These are phyloP conservation scores for Acanthosoma haemorrhoidale DNA, from an alignment of 2,888 invertebrate genomes.

Conservation along the genomic window DNA sequence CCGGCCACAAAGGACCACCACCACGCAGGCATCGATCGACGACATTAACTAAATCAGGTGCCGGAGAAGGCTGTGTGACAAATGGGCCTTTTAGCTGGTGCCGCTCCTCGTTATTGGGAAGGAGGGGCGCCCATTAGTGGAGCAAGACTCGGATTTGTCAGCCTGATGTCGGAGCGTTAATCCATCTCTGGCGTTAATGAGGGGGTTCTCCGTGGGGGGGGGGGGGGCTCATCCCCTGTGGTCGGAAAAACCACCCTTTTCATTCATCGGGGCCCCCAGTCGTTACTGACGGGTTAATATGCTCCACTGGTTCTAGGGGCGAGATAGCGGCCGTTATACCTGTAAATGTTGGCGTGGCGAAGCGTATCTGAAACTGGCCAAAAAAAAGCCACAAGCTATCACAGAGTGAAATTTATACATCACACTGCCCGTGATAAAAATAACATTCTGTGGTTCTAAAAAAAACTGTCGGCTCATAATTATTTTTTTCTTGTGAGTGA, in stretches of 20 bases:
- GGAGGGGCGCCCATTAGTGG: background rate
- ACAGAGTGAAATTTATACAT: background rate
- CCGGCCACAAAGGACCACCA: too few relatives aligned
- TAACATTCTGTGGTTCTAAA: too few relatives aligned
- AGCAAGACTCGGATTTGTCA: background rate
- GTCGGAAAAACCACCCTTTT: background rate
- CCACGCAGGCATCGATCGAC: too few relatives aligned
- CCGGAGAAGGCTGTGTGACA: background rate
- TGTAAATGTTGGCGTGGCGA: too few relatives aligned
- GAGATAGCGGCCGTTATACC: too few relatives aligned
- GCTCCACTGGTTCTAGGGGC: background rate
- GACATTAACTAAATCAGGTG: background rate
- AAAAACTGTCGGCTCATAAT: too few relatives aligned
- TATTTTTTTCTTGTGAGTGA: too few relatives aligned
- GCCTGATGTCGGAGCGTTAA: background rate
- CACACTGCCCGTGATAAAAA: too few relatives aligned
- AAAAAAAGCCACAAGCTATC: background rate
- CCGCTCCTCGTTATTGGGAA: background rate
- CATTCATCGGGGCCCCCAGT: background rate
- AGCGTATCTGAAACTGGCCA: background rate
- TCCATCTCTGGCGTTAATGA: conserved; percentile 3
- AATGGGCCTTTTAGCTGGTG: background rate
- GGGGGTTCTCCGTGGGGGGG: too few relatives aligned
- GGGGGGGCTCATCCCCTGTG: too few relatives aligned
- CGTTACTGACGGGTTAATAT: background rate